Evolutionary conservation across 2,113 vertebrate species (phyloP).

Genomic region (Hypanus sabinus): DNA sequence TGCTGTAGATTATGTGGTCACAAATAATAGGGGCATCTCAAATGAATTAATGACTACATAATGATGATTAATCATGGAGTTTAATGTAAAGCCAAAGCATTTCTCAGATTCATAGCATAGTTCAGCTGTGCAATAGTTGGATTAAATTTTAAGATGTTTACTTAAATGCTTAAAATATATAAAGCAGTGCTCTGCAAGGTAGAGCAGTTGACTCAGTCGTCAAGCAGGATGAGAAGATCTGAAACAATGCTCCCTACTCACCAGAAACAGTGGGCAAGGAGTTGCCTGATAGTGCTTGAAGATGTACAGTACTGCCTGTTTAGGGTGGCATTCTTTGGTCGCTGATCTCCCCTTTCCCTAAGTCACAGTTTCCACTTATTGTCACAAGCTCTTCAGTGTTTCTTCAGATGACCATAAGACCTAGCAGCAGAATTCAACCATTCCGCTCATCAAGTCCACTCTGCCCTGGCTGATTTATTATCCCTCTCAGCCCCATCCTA

Average conservation of each 20-base stretch:
- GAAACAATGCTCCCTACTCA: neutral
- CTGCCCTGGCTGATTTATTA: no score
- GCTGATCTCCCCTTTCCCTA: neutral
- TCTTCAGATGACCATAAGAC: no score
- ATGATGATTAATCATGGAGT: constrained; percentile 6
- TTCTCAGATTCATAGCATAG: neutral
- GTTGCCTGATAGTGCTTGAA: neutral
- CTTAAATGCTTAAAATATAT: neutral
- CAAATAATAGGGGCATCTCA: neutral
- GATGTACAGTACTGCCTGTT: neutral
- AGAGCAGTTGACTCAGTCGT: neutral
- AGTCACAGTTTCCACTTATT: neutral
- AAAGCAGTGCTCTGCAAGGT: neutral
- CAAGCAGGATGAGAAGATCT: neutral
- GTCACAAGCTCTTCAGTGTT: neutral
- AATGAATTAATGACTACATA: neutral
- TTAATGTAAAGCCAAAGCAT: neutral
- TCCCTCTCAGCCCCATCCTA: no score
- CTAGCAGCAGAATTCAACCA: no score
- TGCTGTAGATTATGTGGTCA: neutral
- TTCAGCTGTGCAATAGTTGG: neutral
- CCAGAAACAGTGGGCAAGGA: neutral
- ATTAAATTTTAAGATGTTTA: neutral
- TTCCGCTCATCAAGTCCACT: no score
- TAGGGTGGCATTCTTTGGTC: neutral